Evolutionary conservation across 2,113 vertebrate genomes (phyloP), one percentile per base, ranked within the genome.

Genomic region (Tragelaphus buxtoni): DNA sequence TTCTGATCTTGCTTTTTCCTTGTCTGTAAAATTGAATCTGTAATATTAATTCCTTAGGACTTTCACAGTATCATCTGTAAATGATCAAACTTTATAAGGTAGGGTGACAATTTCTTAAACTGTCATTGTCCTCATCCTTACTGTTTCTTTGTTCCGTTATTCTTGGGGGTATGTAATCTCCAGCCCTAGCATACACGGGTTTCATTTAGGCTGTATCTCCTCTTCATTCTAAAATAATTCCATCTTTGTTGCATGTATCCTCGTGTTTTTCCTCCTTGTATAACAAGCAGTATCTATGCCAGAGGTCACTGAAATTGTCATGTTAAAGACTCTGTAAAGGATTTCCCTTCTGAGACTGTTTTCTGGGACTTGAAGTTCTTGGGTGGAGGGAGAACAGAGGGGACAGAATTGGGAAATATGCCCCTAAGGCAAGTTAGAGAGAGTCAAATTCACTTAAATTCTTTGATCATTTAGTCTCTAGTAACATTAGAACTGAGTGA

Each of bases 381-480:
- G 77, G 39, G 42, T 76, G 28, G 69, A 94, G 30, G 51, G 53
- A 84, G 42, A 26, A n/a, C 39, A 56, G 28, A 61, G 63, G 85
- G 97, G n/a, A 47, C 8, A 74, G 26, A 91, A 53, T 51, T 55
- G 16, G 74, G 69, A 96, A 91, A 39, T 13, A 58, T 17, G 16
- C 22, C 82, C 39, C 55, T 84, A 79, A 84, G 17, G 9, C 60
- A 65, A 79, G 13, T 55, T 30, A 93, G 30, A 17, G 32, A 58
- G 72, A 30, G 42, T n/a, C 88, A 42, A 88, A 85, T 86, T 65
- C 85, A 96, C 63, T 82, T 60, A 77, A 91, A 96, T 89, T 58
- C 16, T 74, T 80, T 69, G 81, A 82, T 94, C 58, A 88, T 94
- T 96, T 72, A 72, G 47, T 90, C 77, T 88, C 35, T 39, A 94